Evolutionary conservation across 2,888 invertebrate genomes (phyloP), one percentile per base, ranked within the genome.

Genomic region (Vandiemenella viatica): DNA sequence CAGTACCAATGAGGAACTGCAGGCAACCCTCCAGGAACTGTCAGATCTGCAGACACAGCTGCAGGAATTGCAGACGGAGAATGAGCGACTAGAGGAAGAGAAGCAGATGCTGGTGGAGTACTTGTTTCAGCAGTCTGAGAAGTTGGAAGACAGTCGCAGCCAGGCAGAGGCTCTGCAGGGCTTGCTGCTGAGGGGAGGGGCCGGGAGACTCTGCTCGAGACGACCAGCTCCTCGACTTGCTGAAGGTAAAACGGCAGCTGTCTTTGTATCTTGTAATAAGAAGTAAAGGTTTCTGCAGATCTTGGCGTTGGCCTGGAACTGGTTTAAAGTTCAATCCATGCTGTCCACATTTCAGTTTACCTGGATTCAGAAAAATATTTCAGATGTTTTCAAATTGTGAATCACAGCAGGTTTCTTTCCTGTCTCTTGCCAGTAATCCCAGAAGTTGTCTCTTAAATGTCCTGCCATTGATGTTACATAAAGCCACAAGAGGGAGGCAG

Each of bases 11-110:
- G 90, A 91, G 66, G 91, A 91, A 66, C 71, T 91, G 5, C 92
- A 93, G 68, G 93, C 93, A 1, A 95, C 93, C 0, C 71, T 95
- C 43, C 92, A 92, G 58, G 93, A 95, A 68, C 69, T 92, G 53
- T 83, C 89, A 8, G 92, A 93, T 65, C 70, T 93, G 37, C 91
- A 93, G 67, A 75, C 83, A 5, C 88, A 89, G 66, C 71, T 92
- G 54, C 81, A 80, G 17, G 90, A 91, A 62, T 75, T 91, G 3
- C 89, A 89, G 63, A 77, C 83, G 4, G 90, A 91, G 63, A 91
- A 91, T 67, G 87, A 89, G 53, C 76, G 86, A 49, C 72, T 93
- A 23, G 77, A 80, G 5, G 90, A 91, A 57, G 93, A 95, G 68
- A 91, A 92, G 63, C 80, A 82, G 57, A 83, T 92, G 42, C 75